Conservation (phyloP, 92 coral and sea anemone species). For the Muricea muricata region DNA sequence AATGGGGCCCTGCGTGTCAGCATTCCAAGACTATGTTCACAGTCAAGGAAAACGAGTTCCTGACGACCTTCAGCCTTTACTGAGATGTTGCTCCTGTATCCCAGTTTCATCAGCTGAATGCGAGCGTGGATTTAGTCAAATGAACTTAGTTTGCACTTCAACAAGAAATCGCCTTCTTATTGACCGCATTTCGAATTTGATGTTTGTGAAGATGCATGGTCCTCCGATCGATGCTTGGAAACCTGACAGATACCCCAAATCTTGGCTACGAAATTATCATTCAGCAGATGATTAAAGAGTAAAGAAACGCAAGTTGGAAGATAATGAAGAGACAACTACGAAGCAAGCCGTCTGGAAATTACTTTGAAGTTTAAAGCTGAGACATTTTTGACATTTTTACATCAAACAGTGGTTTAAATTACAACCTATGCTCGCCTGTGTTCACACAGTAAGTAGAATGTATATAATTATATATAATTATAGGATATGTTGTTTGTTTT, state of each 20-base stretch:
- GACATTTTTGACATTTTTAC: constrained; percentile 3
- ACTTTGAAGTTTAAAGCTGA: no score
- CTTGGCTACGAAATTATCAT: constrained; percentile 27
- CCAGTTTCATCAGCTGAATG: not conserved
- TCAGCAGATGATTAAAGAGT: constrained; percentile 23
- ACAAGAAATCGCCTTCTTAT: constrained; percentile 25
- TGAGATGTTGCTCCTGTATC: constrained; percentile 30
- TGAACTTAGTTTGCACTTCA: constrained; percentile 22
- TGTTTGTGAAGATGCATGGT: constrained; percentile 23
- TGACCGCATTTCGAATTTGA: constrained; percentile 17
- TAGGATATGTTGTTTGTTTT: no score
- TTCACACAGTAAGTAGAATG: not conserved
- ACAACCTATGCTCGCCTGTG: constrained; percentile 6
- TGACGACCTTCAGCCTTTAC: no score
- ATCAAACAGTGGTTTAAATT: not conserved
- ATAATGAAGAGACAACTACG: constrained; percentile 4
- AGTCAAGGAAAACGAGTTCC: no score
- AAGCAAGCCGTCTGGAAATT: constrained; percentile 19
- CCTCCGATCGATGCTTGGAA: constrained; percentile 31
- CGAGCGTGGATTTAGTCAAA: constrained; percentile 31
- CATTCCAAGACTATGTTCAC: constrained; percentile 15
- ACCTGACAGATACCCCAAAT: constrained; percentile 22
- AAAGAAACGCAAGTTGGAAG: constrained; percentile 10
- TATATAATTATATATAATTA: not conserved
- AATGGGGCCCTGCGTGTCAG: no score